A percentile compares a stretch with the other conserved stretches of the same genome.
Conservation (phyloP, 2,888 invertebrate species). For the Acleris sparsana region DNA sequence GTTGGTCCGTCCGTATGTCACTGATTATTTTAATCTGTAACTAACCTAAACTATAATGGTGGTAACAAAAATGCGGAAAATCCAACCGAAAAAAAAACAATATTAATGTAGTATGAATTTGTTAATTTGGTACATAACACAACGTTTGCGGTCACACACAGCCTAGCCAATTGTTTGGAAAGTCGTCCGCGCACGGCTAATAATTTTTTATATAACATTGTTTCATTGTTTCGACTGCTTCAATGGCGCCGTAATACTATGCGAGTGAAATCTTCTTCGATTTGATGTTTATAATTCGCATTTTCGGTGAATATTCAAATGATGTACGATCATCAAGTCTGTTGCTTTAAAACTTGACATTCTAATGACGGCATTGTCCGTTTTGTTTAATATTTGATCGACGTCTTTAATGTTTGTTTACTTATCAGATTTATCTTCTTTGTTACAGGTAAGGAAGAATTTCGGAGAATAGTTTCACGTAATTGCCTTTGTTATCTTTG, state of each 20-base stretch:
- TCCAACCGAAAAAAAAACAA: too few species aligned
- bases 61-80: too few species aligned
- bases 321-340: neutral
- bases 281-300: conserved; percentile 13
- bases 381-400: too few species aligned
- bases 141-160: conserved; percentile 17
- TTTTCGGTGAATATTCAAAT: neutral
- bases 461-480: neutral
- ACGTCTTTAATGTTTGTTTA: neutral
- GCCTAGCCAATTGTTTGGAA: conserved; percentile 54
- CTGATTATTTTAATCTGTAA: too few species aligned
- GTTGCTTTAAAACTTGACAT: too few species aligned
- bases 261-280: conserved; percentile 36
- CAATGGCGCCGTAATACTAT: conserved; percentile 51
- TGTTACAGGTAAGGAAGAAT: conserved; percentile 30
- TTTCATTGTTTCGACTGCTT: conserved; percentile 57
- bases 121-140: too few species aligned
- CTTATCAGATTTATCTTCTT: neutral
- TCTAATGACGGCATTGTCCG: too few species aligned
- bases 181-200: conserved; percentile 54
- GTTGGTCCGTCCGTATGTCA: too few species aligned
- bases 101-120: too few species aligned
- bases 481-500: neutral
- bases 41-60: too few species aligned
- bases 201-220: conserved; percentile 65